phyloP scores from a whole-genome alignment of 2,888 invertebrate species.

The Lasioglossum morio region DNA sequence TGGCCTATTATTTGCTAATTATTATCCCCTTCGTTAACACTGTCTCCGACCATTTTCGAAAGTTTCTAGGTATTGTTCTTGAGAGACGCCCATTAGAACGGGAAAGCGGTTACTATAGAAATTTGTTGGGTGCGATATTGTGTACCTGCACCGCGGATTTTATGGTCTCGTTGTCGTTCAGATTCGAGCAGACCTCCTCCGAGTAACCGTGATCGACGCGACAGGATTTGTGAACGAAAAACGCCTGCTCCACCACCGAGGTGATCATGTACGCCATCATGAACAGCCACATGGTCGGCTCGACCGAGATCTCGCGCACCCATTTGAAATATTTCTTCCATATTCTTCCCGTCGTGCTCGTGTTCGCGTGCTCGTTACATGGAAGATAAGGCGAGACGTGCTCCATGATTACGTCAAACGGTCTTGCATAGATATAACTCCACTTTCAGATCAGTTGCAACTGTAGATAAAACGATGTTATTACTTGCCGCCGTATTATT shows the following conservation, averaged over 20 bases:
- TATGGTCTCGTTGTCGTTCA: slow-evolving; percentile 86
- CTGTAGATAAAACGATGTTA: not conserved
- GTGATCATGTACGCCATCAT: slow-evolving; percentile 95
- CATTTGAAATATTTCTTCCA: slow-evolving; percentile 71
- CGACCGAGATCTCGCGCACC: slow-evolving; percentile 89
- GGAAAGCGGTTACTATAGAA: not conserved
- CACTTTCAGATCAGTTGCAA: not conserved
- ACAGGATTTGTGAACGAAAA: slow-evolving; percentile 92
- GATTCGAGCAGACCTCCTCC: slow-evolving; percentile 88
- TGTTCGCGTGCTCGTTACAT: not conserved
- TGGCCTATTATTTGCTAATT: not conserved
- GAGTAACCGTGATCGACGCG: slow-evolving; percentile 90
- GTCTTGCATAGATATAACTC: not conserved
- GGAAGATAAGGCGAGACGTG: not conserved
- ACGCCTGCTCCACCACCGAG: slow-evolving; percentile 91
- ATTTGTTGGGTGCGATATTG: not conserved
- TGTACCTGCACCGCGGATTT: slow-evolving; percentile 90
- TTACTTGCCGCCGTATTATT: not conserved
- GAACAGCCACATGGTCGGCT: slow-evolving; percentile 94
- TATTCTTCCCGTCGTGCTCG: not conserved
- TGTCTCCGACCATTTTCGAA: too few species aligned
- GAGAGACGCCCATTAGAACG: not conserved
- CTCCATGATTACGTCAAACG: not conserved
- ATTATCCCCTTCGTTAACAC: not conserved
- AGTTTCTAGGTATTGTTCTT: too few species aligned